Evolutionary conservation across 1,140 invertebrate species (phyloP).

Genomic region (Panulirus ornatus): DNA sequence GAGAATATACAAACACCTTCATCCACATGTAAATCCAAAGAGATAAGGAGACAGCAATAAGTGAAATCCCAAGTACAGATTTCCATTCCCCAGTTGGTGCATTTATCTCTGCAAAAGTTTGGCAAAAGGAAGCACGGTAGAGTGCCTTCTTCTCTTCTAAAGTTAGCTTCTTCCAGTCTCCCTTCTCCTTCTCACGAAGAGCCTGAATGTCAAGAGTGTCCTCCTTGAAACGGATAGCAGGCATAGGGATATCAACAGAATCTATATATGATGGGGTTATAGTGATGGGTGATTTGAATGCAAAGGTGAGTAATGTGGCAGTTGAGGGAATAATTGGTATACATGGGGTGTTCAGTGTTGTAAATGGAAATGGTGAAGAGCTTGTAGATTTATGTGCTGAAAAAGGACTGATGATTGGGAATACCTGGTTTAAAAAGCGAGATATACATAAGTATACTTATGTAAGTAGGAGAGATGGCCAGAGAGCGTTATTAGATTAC

Average conservation of each 20-base stretch:
- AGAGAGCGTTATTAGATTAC: too few relatives aligned
- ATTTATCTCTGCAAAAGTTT: constrained; percentile 93
- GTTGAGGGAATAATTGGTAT: too few relatives aligned
- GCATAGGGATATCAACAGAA: constrained; percentile 88
- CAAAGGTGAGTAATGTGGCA: too few relatives aligned
- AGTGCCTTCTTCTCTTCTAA: constrained; percentile 95
- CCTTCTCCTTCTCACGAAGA: constrained; percentile 94
- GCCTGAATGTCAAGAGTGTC: constrained; percentile 83
- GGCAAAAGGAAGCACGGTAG: constrained; percentile 94
- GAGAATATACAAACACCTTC: constrained; percentile 86
- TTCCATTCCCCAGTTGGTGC: constrained; percentile 95
- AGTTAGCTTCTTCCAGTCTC: constrained; percentile 94
- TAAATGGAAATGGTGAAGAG: too few relatives aligned
- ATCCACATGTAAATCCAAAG: constrained; percentile 80
- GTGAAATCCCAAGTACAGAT: constrained; percentile 82
- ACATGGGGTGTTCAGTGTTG: too few relatives aligned
- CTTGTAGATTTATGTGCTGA: too few relatives aligned
- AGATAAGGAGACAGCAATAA: constrained; percentile 81
- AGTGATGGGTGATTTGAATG: too few relatives aligned
- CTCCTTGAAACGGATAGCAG: constrained; percentile 92
- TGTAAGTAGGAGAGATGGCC: too few relatives aligned
- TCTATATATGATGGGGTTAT: constrained; percentile 89
- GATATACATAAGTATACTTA: too few relatives aligned
- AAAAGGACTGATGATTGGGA: too few relatives aligned
- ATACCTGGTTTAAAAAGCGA: too few relatives aligned